Evolutionary conservation across 2,888 invertebrate genomes (phyloP), one percentile per base, ranked within the genome.

Genomic region (Bombyx huttoni): DNA sequence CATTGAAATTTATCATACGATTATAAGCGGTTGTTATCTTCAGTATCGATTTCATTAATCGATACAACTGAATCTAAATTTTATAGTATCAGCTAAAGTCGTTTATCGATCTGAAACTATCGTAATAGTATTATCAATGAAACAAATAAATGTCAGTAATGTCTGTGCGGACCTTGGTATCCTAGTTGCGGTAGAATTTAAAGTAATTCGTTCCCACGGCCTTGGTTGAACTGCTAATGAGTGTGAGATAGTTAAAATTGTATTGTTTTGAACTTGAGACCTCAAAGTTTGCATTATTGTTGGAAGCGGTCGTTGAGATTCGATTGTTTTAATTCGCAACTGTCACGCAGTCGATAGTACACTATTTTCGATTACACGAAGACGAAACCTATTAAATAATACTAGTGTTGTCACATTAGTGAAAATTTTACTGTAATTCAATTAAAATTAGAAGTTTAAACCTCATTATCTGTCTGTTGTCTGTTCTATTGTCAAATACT

Each of bases 171-270:
- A 14, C 40, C 40, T 49, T 49, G 49, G 13, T 13, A 10, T 7
- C n/a, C 49, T 49, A n/a, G 24, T 24, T 3, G 24, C 5, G 5
- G 24, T 24, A 3, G 24, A 2, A 24, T 24, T 24, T 24, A 24
- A 24, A 24, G 24, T 24, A 2, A 24, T 24, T 49, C 14, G 57
- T 56, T 61, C 49, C 51, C 46, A 47, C 61, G 67, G 67, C 82
- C 81, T 83, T 73, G 65, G 58, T 10, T 13, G 55, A 59, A 57
- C 54, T 59, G 67, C 56, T 80, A 77, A 81, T 75, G 67, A 68
- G 59, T 75, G 81, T 80, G 80, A 63, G 81, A 81, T 67, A 59
- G 56, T 55, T 24, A 24, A 24, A 24, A 3, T 24, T 5, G 24
- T 24, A 24, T 24, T 24, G 55, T 55, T 49, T 14, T 40, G 8